Base-by-base conservation (phyloP, 2,888 invertebrate species). In the Netelia fuscicornis region DNA sequence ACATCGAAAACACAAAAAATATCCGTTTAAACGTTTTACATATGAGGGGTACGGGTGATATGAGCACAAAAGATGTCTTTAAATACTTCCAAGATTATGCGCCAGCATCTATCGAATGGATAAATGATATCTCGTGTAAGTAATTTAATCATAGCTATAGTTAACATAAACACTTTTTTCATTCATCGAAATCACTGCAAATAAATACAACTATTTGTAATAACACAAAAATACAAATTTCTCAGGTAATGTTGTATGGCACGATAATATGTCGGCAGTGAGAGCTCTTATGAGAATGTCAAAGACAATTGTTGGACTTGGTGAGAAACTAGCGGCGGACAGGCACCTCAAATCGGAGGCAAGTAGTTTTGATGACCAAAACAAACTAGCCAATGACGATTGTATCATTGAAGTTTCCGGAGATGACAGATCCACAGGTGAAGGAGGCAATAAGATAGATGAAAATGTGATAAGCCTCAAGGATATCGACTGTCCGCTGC, bases 61-160 rank as follows among this genome's bases (percentile, higher is more conserved):
- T 98, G 95, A 96, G 95, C 88, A 97, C 97, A 2, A 95, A 96
- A 91, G 97, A 98, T 92, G 95, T 98, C 71, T 96, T 97, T 92
- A 95, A 96, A 87, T 98, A 97, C 93, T 96, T 98, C 91, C 95
- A 96, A 92, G 96, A 96, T 87, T 97, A 96, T 92, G 96, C 96
- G 74, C 97, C 98, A n/a, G 94, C 96, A 11, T 96, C 96, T 10
- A 95, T 98, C 72, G 98, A 98, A 94, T 97, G 97, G 97, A 96
- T 98, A 82, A 96, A 97, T 94, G 96, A 97, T 91, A 94, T 95
- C 87, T 96, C 97, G 89, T 98, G 98, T 96, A 94, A 95, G 95
- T 85, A 25, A 30, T 84, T 64, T 58, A 30, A 62, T 65, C 44
- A 77, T 44, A 67, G 5, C 75, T n/a, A n/a, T 20, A 48, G 37